phyloP scores from a whole-genome alignment of 2,113 vertebrate genomes.

The Labeo catla region DNA sequence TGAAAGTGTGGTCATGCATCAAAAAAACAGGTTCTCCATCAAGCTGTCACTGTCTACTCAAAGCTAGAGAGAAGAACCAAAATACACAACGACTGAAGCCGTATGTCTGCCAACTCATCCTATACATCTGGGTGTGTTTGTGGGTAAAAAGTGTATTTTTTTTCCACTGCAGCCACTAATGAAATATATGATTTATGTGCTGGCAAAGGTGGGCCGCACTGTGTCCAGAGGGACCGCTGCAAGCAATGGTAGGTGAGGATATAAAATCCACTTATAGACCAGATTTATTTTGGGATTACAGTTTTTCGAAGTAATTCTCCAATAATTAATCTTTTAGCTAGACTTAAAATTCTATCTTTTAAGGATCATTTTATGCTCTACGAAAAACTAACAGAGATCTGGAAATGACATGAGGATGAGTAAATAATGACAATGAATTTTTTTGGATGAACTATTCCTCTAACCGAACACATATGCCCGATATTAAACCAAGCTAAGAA shows the following conservation, averaged over 20 bases:
- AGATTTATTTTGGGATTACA: not conserved
- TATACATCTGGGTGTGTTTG: not conserved
- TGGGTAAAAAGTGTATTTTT: slow-evolving; percentile 32
- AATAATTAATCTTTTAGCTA: too few relatives aligned
- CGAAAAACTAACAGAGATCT: too few relatives aligned
- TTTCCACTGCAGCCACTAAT: slow-evolving; percentile 26
- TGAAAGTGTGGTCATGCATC: slow-evolving; percentile 58
- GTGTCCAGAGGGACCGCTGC: not conserved
- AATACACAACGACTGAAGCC: not conserved
- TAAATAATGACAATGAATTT: too few relatives aligned
- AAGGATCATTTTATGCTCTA: too few relatives aligned
- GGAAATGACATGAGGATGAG: too few relatives aligned
- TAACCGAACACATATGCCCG: not conserved
- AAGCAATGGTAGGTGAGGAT: slow-evolving; percentile 3
- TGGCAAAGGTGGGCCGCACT: slow-evolving; percentile 8
- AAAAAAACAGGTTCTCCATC: slow-evolving; percentile 56
- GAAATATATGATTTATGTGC: slow-evolving; percentile 48
- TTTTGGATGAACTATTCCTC: too few relatives aligned
- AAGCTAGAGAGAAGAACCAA: not conserved
- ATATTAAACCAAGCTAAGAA: slow-evolving; percentile 4
- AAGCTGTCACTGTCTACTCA: slow-evolving; percentile 54
- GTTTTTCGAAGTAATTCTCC: too few relatives aligned
- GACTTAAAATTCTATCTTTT: too few relatives aligned
- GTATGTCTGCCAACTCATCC: not conserved
- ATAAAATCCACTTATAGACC: not conserved